Conservation (phyloP, 2,113 vertebrate species). For the Nesogale talazaci region DNA sequence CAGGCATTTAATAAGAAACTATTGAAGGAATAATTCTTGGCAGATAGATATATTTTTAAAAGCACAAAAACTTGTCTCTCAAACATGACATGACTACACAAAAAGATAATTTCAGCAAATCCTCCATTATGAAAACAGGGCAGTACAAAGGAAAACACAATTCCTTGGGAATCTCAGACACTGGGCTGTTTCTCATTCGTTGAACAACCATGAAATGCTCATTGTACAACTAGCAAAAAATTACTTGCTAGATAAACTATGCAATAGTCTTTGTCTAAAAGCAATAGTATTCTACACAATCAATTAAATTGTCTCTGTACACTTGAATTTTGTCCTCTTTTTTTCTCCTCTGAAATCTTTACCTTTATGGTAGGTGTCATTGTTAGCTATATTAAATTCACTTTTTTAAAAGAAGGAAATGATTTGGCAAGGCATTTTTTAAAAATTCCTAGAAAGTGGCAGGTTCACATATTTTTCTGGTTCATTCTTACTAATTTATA, state of each 20-base stretch:
- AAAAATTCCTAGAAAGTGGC: background rate
- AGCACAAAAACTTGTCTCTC: constrained; percentile 31
- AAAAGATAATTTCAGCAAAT: constrained; percentile 65
- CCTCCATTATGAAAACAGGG: constrained; percentile 42
- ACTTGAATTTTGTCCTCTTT: constrained; percentile 15
- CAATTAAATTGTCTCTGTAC: background rate
- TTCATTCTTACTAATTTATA: background rate
- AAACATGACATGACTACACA: constrained; percentile 24
- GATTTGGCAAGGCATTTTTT: background rate
- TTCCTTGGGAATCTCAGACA: background rate
- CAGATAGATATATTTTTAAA: constrained; percentile 45
- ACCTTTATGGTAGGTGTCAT: background rate
- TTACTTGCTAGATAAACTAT: constrained; percentile 30
- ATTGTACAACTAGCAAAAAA: constrained; percentile 47
- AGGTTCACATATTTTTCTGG: background rate
- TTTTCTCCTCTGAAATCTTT: background rate
- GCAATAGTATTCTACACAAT: constrained; percentile 38
- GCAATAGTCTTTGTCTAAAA: constrained; percentile 40
- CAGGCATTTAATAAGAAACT: constrained; percentile 36
- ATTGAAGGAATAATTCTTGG: constrained; percentile 43
- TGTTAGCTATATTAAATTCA: background rate
- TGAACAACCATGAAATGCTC: constrained; percentile 33
- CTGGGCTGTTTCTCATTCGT: background rate
- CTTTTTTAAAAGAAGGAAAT: background rate
- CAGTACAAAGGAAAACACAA: constrained; percentile 15